These are phyloP conservation scores for Leptopilina clavipes DNA, from an alignment of 1,140 invertebrate species.

Conservation along the genomic window DNA sequence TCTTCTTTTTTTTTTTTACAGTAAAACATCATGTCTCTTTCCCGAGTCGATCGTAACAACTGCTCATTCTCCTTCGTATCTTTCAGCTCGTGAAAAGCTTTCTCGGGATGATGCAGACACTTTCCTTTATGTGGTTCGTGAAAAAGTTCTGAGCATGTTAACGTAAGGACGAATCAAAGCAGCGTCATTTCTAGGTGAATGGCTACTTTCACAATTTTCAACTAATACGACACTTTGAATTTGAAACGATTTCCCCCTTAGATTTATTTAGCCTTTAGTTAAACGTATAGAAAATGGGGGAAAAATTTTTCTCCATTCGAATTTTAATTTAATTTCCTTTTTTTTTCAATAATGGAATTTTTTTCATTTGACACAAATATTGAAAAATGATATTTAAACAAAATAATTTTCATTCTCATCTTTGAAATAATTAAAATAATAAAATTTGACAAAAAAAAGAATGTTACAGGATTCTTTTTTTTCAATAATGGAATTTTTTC, in stretches of 20 bases:
- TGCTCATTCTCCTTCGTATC: conserved; percentile 33
- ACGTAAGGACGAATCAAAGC: conserved; percentile 26
- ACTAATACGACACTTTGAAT: conserved; percentile 9
- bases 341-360: too few species aligned
- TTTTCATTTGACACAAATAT: too few species aligned
- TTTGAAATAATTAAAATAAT: too few species aligned
- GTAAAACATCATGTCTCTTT: conserved; percentile 29
- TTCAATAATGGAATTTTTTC: too few species aligned
- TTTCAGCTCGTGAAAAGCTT: conserved; percentile 32
- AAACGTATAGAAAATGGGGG: too few species aligned
- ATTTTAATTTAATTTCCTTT: background rate
- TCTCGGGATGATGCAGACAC: conserved; percentile 31
- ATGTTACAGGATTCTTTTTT: too few species aligned
- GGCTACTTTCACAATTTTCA: conserved; percentile 21
- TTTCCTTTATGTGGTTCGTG: conserved; percentile 33
- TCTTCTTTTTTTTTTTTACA: conserved; percentile 11
- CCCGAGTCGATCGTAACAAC: conserved; percentile 25
- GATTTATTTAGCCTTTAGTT: background rate
- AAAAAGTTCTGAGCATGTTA: conserved; percentile 32
- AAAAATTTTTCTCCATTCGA: background rate
- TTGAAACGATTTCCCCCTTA: background rate
- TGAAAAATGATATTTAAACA: too few species aligned
- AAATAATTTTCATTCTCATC: too few species aligned
- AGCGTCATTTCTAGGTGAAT: conserved; percentile 14
- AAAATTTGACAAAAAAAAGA: too few species aligned